A percentile compares a stretch with the other conserved stretches of the same genome.
phyloP scores from a whole-genome alignment of 2,113 vertebrate genomes.

The Pseudorasbora parva region DNA sequence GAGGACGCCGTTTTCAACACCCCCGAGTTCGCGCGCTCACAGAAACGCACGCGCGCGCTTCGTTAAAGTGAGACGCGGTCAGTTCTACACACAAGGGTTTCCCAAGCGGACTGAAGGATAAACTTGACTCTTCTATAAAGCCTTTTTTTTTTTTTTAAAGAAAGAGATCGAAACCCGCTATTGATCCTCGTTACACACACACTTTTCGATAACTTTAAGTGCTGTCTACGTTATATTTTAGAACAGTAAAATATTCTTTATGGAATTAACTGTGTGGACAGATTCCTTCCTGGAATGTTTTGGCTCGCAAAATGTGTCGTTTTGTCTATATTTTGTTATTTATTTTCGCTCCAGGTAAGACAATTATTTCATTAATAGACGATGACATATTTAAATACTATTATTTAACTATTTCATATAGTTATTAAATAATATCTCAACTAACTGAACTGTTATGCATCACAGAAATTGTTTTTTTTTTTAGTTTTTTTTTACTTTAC shows the following conservation, averaged over 20 bases:
- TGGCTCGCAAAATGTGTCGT: conserved; percentile 74
- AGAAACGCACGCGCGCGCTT: not conserved
- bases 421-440: not conserved
- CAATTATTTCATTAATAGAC: not conserved
- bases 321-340: conserved; percentile 67
- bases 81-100: not conserved
- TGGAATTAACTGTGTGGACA: conserved; percentile 41
- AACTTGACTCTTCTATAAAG: not conserved
- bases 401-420: not conserved
- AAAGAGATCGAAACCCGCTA: not conserved
- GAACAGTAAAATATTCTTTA: conserved; percentile 33
- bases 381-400: not conserved
- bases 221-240: not conserved
- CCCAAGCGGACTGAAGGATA: not conserved
- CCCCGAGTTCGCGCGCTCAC: not conserved
- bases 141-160: not conserved
- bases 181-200: not conserved
- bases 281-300: conserved; percentile 69
- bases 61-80: not conserved
- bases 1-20: not conserved
- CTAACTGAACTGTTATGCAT: not conserved
- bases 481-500: too few relatives aligned
- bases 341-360: conserved; percentile 73
- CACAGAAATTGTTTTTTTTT: not conserved
- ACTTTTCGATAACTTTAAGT: not conserved